These are phyloP conservation scores for Plestiodon gilberti DNA, from an alignment of 2,113 vertebrate species.

Conservation along the genomic window DNA sequence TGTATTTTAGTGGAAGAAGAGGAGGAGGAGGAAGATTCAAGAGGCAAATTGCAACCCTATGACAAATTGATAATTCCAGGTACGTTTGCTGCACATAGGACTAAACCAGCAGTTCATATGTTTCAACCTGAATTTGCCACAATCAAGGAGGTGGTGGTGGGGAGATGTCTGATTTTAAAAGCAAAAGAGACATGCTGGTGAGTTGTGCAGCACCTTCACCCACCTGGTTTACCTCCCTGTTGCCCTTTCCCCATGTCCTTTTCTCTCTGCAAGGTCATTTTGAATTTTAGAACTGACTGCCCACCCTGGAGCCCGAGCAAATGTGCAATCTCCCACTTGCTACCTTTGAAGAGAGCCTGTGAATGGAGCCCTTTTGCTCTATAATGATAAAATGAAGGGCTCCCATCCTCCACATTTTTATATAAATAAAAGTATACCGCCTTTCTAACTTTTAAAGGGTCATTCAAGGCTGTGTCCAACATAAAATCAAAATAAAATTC, in stretches of 20 bases:
- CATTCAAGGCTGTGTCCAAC: too few relatives aligned
- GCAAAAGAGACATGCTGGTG: neutral
- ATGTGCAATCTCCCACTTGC: neutral
- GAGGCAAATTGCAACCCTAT: conserved; percentile 64
- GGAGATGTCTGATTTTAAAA: neutral
- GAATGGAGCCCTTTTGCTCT: neutral
- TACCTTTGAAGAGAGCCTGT: neutral
- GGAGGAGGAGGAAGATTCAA: conserved; percentile 75
- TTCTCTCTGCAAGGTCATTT: neutral
- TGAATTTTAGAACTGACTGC: neutral
- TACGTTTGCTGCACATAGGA: conserved; percentile 63
- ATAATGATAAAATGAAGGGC: neutral
- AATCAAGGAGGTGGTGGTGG: neutral
- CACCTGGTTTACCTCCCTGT: neutral
- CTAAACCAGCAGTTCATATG: neutral
- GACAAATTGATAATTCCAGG: conserved; percentile 85
- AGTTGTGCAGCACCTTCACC: neutral
- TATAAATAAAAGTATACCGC: too few relatives aligned
- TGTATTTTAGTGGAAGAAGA: conserved; percentile 74
- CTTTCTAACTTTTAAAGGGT: too few relatives aligned
- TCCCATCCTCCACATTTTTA: too few relatives aligned
- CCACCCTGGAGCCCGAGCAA: neutral
- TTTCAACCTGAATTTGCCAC: neutral
- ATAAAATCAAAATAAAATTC: too few relatives aligned
- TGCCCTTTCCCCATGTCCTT: neutral